phyloP scores from a whole-genome alignment of 2,797 vertebrate species.

The Peromyscus attwateri region DNA sequence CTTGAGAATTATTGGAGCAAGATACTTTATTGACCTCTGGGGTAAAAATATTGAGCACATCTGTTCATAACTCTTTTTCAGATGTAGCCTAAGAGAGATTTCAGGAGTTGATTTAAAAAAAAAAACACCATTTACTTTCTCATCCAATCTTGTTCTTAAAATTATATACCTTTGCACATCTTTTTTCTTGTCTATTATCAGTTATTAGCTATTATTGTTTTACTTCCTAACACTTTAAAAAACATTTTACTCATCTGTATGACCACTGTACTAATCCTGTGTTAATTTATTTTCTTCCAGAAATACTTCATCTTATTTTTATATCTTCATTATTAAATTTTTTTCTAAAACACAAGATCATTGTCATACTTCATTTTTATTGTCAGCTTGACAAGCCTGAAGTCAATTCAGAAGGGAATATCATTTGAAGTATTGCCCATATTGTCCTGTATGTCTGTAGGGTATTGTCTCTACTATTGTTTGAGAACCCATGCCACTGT shows the following conservation, averaged over 20 bases:
- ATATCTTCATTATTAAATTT: background rate
- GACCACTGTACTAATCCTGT: background rate
- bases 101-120: rapidly evolving
- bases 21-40: background rate
- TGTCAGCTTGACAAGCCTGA: no score
- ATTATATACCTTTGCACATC: background rate
- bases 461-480: background rate
- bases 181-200: background rate
- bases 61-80: background rate
- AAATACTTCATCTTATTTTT: background rate
- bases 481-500: background rate
- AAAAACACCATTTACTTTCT: background rate
- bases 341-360: background rate
- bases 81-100: background rate
- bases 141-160: background rate
- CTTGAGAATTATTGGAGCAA: background rate
- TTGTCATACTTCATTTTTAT: background rate
- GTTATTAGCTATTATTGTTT: background rate
- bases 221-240: background rate
- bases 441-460: no score
- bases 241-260: background rate
- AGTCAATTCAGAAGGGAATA: background rate
- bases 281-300: background rate
- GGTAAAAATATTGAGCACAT: background rate
- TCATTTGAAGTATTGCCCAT: background rate